These are phyloP conservation scores for Agriotes lineatus DNA, from an alignment of 2,888 invertebrate species.

Conservation along the genomic window DNA sequence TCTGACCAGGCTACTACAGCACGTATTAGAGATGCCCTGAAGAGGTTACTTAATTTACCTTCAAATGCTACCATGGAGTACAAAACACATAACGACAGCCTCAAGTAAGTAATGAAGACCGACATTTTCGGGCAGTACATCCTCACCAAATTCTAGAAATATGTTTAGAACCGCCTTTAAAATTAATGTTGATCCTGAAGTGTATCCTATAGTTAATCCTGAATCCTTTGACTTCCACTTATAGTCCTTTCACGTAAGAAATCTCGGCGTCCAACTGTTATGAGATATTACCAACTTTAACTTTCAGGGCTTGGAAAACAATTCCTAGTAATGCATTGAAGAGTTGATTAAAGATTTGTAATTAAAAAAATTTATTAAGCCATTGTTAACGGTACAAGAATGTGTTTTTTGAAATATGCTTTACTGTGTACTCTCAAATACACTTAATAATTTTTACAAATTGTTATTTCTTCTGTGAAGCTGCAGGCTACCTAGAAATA, in stretches of 20 bases:
- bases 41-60: conserved; percentile 95
- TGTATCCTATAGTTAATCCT: background rate
- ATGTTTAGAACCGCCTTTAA: background rate
- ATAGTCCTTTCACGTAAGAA: conserved; percentile 11
- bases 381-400: conserved; percentile 25
- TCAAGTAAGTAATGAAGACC: conserved; percentile 71
- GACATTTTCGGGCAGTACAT: background rate
- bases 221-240: background rate
- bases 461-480: background rate
- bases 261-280: too few species aligned
- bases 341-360: conserved; percentile 57
- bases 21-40: conserved; percentile 94
- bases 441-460: background rate
- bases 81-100: conserved; percentile 85
- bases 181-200: background rate
- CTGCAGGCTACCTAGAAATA: too few species aligned
- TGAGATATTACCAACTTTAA: too few species aligned
- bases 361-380: conserved; percentile 14
- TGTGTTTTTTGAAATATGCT: background rate
- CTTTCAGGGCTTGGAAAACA: conserved; percentile 62
- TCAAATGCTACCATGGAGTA: conserved; percentile 95
- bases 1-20: conserved; percentile 89
- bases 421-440: background rate
- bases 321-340: conserved; percentile 59
- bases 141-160: background rate